Evolutionary conservation across 2,797 vertebrate genomes (phyloP), one percentile per base, ranked within the genome.

Genomic region (Sparus aurata): DNA sequence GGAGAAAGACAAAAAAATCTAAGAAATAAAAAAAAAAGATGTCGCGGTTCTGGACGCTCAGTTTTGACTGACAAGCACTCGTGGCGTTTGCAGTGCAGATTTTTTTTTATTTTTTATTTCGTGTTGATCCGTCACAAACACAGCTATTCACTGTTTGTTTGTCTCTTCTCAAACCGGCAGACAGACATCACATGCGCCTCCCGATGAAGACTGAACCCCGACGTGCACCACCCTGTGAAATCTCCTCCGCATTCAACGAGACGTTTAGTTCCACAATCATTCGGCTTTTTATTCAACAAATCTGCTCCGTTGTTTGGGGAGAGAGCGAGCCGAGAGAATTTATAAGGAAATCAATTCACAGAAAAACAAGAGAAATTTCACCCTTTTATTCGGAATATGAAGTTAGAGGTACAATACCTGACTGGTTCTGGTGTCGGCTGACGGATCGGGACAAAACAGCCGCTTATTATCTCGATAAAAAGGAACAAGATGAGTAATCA

Each of bases 401-500:
- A 54, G 10, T 47, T 30, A 53, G 54, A 54, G 16, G 25, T 54
- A 62, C 49, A 75, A 63, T 53, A 5, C 22, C 41, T 0, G 1
- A 18, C 55, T 57, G 1, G 52, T 53, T 70, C 47, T 4, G 2
- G 22, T 74, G 41, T 49, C 54, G n/a, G n/a, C 5, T 5, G 67
- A 79, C 45, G 55, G 55, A 73, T 77, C 54, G 11, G 55, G 34
- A n/a, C 53, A 47, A 75, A 81, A 60, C 58, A 20, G 20, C 30
- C 49, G 67, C 55, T 66, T 66, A 63, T 84, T 69, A 72, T 74
- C 62, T 46, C 60, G 57, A 65, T 67, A 27, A 34, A 49, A 80
- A 68, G 45, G 62, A 75, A 68, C 22, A 70, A 60, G 75, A 80
- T 47, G 53, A 61, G 58, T 79, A 57, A 83, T 82, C 54, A 72